Evolutionary conservation across 2,797 vertebrate genomes (phyloP).

Genomic region (Streptopelia turtur): DNA sequence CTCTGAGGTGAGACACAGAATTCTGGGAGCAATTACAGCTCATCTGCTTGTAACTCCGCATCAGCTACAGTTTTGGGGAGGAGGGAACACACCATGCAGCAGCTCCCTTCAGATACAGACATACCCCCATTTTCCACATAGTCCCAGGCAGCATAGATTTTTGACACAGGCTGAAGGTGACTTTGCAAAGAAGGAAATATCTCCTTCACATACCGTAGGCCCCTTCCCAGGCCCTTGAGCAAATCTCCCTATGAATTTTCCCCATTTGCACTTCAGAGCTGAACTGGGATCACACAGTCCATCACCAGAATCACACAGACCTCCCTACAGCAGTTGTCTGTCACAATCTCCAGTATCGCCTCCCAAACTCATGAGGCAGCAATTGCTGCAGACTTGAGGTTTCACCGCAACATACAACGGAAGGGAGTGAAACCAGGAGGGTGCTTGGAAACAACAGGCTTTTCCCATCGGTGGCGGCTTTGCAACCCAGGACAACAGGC

Average conservation of each 20-base stretch:
- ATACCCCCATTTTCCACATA: neutral
- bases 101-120: neutral
- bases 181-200: neutral
- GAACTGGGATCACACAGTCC: neutral
- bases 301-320: rapidly evolving
- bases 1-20: neutral
- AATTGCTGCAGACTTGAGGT: neutral
- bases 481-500: constrained; percentile 25
- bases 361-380: neutral
- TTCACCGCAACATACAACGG: neutral
- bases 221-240: neutral
- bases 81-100: neutral
- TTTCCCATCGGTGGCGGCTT: constrained; percentile 21
- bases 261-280: neutral
- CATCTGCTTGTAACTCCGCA: neutral
- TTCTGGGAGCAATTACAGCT: neutral
- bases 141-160: neutral
- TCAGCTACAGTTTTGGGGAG: neutral
- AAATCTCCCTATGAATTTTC: neutral
- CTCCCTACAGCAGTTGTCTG: neutral
- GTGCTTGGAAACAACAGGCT: neutral
- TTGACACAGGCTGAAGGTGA: neutral
- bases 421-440: neutral
- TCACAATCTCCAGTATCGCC: neutral
- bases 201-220: rapidly evolving